Percentiles rank a stretch among this genome's conserved stretches.
Evolutionary conservation across 2,113 vertebrate species (phyloP).

Genomic region (Oreocharis arfaki): DNA sequence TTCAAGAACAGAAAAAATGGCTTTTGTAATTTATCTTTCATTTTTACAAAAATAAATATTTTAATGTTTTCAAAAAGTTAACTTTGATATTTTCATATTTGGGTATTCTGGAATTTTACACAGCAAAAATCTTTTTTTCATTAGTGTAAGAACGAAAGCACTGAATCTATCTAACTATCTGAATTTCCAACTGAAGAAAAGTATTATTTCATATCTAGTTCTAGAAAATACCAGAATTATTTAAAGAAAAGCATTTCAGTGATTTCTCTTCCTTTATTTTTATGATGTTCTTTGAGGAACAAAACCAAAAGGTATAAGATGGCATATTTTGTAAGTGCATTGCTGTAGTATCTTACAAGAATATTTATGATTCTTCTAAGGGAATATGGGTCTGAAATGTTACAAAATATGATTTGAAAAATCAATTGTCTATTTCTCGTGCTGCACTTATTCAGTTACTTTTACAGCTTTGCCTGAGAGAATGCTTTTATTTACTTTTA

Average conservation of each 20-base stretch:
- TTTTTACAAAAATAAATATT: neutral
- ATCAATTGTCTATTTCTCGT: neutral
- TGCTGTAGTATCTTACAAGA: neutral
- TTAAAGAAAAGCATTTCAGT: neutral
- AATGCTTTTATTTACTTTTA: neutral
- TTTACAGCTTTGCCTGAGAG: neutral
- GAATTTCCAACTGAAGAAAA: neutral
- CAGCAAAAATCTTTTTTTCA: neutral
- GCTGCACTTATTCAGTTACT: neutral
- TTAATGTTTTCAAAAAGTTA: neutral
- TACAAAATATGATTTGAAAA: neutral
- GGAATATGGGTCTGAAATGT: neutral
- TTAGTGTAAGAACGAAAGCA: neutral
- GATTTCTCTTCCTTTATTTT: neutral
- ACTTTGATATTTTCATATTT: neutral
- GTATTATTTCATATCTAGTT: neutral
- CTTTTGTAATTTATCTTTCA: neutral
- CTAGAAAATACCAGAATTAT: neutral
- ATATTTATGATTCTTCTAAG: neutral
- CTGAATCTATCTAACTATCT: neutral
- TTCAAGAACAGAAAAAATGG: neutral
- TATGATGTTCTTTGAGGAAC: neutral
- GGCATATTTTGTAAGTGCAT: neutral
- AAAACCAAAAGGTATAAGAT: neutral
- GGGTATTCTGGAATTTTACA: neutral